Evolutionary conservation across 2,888 invertebrate genomes (phyloP).

Genomic region (Volucella zonaria): DNA sequence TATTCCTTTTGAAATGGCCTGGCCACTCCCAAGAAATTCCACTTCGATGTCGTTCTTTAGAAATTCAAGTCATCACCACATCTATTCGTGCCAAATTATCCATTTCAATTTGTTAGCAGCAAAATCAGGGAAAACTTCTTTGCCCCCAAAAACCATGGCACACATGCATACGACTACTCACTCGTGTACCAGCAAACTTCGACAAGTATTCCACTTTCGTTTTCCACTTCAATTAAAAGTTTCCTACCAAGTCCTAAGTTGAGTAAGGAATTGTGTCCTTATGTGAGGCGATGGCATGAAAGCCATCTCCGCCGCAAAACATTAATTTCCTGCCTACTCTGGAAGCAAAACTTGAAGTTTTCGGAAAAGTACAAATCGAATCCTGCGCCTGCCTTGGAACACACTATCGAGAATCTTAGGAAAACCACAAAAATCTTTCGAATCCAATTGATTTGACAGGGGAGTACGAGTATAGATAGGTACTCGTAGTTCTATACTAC

Average conservation of each 20-base stretch:
- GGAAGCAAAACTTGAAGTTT: constrained; percentile 32
- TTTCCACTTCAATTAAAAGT: constrained; percentile 72
- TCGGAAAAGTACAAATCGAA: constrained; percentile 51
- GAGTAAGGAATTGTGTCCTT: background rate
- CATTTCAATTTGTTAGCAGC: constrained; percentile 43
- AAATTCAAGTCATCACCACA: constrained; percentile 42
- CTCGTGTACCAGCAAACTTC: constrained; percentile 27
- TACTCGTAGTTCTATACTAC: no score
- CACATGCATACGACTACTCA: constrained; percentile 11
- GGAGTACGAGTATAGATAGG: no score
- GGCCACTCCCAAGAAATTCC: no score
- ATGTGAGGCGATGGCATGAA: constrained; percentile 4
- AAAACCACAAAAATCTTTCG: no score
- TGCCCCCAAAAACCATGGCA: constrained; percentile 28
- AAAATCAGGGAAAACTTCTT: constrained; percentile 29
- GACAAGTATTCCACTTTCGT: constrained; percentile 53
- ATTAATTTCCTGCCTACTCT: constrained; percentile 63
- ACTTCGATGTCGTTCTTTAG: no score
- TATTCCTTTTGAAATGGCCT: no score
- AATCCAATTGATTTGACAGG: no score
- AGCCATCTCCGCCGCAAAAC: constrained; percentile 52
- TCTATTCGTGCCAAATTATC: constrained; percentile 56
- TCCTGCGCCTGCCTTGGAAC: constrained; percentile 22
- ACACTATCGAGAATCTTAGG: background rate
- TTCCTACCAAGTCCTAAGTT: constrained; percentile 33